These are phyloP conservation scores for Entomyzon cyanotis DNA, from an alignment of 2,113 vertebrate species.

Conservation along the genomic window DNA sequence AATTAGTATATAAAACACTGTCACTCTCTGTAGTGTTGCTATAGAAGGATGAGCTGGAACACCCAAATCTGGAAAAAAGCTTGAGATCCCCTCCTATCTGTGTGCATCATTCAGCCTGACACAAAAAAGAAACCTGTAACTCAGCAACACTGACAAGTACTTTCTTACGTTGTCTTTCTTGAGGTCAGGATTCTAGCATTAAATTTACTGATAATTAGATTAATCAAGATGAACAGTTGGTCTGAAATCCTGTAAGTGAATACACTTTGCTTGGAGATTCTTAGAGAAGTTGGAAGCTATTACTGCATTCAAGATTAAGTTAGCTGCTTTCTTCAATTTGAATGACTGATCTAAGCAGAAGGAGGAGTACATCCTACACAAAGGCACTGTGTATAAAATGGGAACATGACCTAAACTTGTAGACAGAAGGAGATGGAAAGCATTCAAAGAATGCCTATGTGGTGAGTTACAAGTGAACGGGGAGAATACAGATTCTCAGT, in stretches of 20 bases:
- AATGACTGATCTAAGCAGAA: background rate
- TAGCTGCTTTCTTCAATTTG: background rate
- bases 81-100: background rate
- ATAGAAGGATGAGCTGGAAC: background rate
- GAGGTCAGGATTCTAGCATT: background rate
- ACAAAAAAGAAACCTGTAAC: background rate
- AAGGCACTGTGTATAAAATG: background rate
- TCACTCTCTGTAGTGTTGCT: background rate
- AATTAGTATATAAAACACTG: background rate
- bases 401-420: background rate
- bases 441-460: background rate
- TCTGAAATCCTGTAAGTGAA: background rate
- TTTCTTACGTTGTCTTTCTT: background rate
- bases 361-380: background rate
- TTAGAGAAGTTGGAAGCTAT: background rate
- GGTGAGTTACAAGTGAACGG: background rate
- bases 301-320: background rate
- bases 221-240: background rate
- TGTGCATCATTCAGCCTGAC: background rate
- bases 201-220: background rate
- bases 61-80: background rate
- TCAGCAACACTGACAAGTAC: background rate
- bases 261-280: background rate
- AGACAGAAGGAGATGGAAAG: background rate
- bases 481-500: background rate